Percentiles rank a stretch among this genome's conserved stretches.
Conservation (phyloP, 2,113 vertebrate species). For the Tupaia tana region DNA sequence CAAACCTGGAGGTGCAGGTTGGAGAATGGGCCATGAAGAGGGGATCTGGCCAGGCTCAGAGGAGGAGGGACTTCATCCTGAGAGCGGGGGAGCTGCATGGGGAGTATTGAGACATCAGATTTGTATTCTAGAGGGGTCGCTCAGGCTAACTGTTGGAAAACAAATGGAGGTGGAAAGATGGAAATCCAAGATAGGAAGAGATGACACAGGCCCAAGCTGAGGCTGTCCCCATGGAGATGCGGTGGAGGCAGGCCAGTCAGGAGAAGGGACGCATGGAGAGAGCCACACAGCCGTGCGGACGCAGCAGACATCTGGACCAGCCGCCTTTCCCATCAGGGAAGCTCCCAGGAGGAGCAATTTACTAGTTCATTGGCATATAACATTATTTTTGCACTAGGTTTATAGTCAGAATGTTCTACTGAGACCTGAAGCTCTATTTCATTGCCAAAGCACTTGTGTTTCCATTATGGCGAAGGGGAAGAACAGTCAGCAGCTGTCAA, state of each 20-base stretch:
- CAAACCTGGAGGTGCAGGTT: no score
- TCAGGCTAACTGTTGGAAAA: background rate
- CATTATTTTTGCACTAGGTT: background rate
- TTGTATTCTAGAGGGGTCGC: background rate
- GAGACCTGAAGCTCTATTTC: accelerated
- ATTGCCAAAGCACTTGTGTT: accelerated
- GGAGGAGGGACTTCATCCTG: background rate
- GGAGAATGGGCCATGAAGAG: background rate
- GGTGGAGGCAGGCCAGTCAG: background rate
- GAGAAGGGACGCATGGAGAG: background rate
- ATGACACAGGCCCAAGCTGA: accelerated
- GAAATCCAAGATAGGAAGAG: background rate
- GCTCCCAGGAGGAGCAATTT: background rate
- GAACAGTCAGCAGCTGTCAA: background rate
- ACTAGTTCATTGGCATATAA: background rate
- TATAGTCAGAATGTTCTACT: background rate
- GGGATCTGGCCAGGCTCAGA: background rate
- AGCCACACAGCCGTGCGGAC: accelerated
- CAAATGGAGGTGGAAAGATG: background rate
- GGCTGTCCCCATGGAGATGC: background rate
- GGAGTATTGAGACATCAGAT: background rate
- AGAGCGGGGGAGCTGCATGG: background rate
- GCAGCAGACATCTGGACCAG: background rate
- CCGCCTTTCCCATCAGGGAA: background rate
- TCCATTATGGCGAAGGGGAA: background rate